A percentile compares a stretch with the other conserved stretches of the same genome.
Evolutionary conservation across 2,888 invertebrate species (phyloP).

Genomic region (Plagodis pulveraria): DNA sequence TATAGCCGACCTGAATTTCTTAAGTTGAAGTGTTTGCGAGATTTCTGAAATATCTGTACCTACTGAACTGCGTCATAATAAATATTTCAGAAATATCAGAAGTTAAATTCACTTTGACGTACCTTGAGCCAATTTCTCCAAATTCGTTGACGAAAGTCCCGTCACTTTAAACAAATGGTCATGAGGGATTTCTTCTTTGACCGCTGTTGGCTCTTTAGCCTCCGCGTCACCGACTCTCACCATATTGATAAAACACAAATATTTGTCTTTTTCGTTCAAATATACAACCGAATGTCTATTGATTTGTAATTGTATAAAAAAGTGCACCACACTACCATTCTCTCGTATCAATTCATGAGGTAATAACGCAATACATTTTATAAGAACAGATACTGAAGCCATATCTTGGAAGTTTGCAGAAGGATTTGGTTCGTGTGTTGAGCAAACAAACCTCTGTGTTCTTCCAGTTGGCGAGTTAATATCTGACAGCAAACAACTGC

Average conservation of each 20-base stretch:
- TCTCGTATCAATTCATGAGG: slow-evolving; percentile 27
- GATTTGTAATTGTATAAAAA: slow-evolving; percentile 4
- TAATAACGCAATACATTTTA: slow-evolving; percentile 29
- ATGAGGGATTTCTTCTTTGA: slow-evolving; percentile 68
- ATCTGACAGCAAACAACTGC: slow-evolving; percentile 46
- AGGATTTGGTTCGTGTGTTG: slow-evolving; percentile 46
- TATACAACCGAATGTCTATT: slow-evolving; percentile 21
- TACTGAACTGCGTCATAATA: no score
- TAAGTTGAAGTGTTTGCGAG: no score
- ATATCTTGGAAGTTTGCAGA: slow-evolving; percentile 56
- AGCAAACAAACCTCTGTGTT: slow-evolving; percentile 56
- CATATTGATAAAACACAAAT: slow-evolving; percentile 41
- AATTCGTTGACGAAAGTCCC: slow-evolving; percentile 68
- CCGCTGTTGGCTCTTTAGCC: slow-evolving; percentile 34
- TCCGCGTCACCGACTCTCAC: slow-evolving; percentile 58
- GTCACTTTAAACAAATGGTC: slow-evolving; percentile 75
- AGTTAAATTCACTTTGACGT: slow-evolving; percentile 23
- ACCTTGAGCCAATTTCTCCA: slow-evolving; percentile 76
- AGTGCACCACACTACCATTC: slow-evolving; percentile 32
- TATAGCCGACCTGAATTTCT: no score
- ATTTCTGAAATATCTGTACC: no score
- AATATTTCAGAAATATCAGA: neutral
- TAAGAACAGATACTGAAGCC: slow-evolving; percentile 17
- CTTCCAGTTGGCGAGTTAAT: slow-evolving; percentile 42
- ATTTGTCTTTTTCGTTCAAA: slow-evolving; percentile 1